Evolutionary conservation across 2,888 invertebrate species (phyloP), one percentile per base, ranked within the genome.

Genomic region (Microplitis manilae): DNA sequence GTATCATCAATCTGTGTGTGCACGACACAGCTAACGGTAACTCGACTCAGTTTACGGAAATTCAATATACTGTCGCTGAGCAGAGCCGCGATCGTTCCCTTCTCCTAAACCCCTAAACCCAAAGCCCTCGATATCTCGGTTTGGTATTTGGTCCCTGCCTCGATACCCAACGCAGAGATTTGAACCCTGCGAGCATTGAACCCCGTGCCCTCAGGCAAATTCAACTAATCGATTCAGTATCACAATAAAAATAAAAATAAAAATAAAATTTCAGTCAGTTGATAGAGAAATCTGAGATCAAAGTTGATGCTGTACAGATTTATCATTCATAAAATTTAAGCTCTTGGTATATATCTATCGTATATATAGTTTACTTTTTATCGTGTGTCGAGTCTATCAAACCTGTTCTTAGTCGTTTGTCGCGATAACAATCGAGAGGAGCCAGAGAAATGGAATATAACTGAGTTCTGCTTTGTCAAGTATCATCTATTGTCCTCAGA

Each of bases 21-120:
- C 13, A 62, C 8, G 20, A 65, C 20, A 17, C 85, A 81, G 61
- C 30, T 30, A 30, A 30, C 84, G 85, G 87, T 85, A 87, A 86
- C 84, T 77, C 84, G 81, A 87, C 84, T 84, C 85, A 83, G 86
- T 86, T 86, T 71, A 85, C 85, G 85, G 87, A 87, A 87, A 87
- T 87, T 87, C 86, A 87, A 87, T 87, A 87, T 87, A 85, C 85
- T 82, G 69, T 20, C 20, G 20, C 20, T 20, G 20, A 20, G 82
- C 50, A 7, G 38, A 15, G 78, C 20, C 68, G 30, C 73, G 39
- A 68, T 73, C 75, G 4, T 30, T 30, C 30, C 30, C 30, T 30
- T 30, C 30, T 79, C 76, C 73, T 77, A 68, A n/a, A 17, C 40
- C 62, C 7, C 40, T 30, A 70, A 30, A 8, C 15, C n/a, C 8